phyloP scores from a whole-genome alignment of 2,113 vertebrate species.

The Gobius niger region DNA sequence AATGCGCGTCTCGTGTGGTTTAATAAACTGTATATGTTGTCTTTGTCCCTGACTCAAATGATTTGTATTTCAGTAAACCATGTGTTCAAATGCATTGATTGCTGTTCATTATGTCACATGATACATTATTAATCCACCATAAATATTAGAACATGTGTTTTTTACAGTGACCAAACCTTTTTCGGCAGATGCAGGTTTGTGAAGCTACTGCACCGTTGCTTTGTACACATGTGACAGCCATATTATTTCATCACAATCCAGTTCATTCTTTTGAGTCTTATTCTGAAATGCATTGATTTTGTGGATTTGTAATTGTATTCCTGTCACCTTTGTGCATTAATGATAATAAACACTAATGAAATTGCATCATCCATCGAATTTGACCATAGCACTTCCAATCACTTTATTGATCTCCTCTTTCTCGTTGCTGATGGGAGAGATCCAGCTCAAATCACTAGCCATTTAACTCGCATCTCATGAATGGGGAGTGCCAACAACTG shows the following conservation, averaged over 20 bases:
- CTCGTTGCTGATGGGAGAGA: slow-evolving; percentile 34
- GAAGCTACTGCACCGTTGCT: too few relatives aligned
- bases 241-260: not conserved
- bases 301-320: not conserved
- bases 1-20: not conserved
- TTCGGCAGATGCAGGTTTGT: too few relatives aligned
- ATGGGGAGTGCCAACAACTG: slow-evolving; percentile 12
- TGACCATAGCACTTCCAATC: slow-evolving; percentile 28
- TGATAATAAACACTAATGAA: slow-evolving; percentile 4
- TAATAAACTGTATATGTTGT: not conserved
- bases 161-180: too few relatives aligned
- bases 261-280: not conserved
- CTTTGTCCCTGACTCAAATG: not conserved
- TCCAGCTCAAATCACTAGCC: slow-evolving; percentile 28
- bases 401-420: slow-evolving; percentile 56
- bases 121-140: too few relatives aligned
- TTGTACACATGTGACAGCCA: not conserved
- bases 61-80: too few relatives aligned
- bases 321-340: not conserved
- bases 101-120: too few relatives aligned
- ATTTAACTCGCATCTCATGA: slow-evolving; percentile 20
- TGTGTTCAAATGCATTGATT: too few relatives aligned
- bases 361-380: not conserved
- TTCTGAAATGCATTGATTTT: not conserved
- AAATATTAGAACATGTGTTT: too few relatives aligned